Percentiles rank a stretch among this genome's conserved stretches.
These are phyloP conservation scores for Thunnus albacares DNA, from an alignment of 2,797 vertebrate species.

Conservation along the genomic window DNA sequence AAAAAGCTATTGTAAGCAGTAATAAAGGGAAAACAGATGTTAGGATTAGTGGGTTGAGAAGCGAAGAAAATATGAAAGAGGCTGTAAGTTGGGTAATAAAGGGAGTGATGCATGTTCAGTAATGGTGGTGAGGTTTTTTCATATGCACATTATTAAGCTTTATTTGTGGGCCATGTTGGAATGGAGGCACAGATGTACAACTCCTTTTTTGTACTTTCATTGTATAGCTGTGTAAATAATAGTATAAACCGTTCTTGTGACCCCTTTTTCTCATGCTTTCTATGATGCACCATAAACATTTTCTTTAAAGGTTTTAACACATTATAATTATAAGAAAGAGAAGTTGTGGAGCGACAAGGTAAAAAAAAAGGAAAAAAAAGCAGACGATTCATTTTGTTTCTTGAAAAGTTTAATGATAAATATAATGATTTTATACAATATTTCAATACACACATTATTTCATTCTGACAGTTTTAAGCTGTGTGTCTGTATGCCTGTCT, in stretches of 20 bases:
- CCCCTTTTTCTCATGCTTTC: constrained; percentile 57
- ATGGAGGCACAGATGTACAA: constrained; percentile 61
- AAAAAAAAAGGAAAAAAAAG: constrained; percentile 27
- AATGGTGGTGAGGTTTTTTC: constrained; percentile 70
- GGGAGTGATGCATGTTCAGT: constrained; percentile 78
- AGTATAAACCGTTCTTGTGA: constrained; percentile 78
- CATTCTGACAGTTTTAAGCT: constrained; percentile 65
- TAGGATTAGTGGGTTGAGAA: constrained; percentile 31
- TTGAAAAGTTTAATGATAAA: constrained; percentile 89
- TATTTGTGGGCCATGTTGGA: constrained; percentile 59
- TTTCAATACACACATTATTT: constrained; percentile 81
- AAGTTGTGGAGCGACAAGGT: constrained; percentile 6
- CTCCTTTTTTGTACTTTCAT: constrained; percentile 73
- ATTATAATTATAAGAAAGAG: constrained; percentile 20
- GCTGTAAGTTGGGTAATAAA: constrained; percentile 66
- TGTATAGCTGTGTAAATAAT: constrained; percentile 84
- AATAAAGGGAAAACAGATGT: constrained; percentile 58
- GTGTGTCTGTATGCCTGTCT: constrained; percentile 69
- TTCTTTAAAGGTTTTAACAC: constrained; percentile 36
- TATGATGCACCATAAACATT: constrained; percentile 31
- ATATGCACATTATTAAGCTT: constrained; percentile 76
- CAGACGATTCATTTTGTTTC: constrained; percentile 64
- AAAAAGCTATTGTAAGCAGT: constrained; percentile 43
- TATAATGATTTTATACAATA: constrained; percentile 87
- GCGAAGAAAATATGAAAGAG: constrained; percentile 49